phyloP scores from a whole-genome alignment of 2,888 invertebrate species.

The Tenodera sinensis region DNA sequence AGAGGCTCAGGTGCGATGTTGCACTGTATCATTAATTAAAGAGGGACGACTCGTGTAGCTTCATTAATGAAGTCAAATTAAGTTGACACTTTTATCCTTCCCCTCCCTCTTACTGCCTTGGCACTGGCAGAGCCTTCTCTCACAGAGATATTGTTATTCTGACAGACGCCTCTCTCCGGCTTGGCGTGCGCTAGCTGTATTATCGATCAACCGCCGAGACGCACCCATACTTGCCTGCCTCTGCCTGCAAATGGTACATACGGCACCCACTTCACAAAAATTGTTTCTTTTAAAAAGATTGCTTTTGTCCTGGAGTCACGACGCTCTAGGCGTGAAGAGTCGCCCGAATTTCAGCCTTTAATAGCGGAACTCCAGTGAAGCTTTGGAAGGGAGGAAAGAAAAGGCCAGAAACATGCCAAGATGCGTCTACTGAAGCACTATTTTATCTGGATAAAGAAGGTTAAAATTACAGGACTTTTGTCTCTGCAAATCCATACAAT shows the following conservation, averaged over 20 bases:
- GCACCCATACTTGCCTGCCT: not conserved
- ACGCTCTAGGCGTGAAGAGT: not conserved
- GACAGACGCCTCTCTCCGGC: not conserved
- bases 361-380: not conserved
- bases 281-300: not conserved
- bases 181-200: not conserved
- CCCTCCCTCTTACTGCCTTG: not conserved
- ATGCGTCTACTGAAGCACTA: too few species aligned
- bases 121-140: not conserved
- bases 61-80: conserved; percentile 22
- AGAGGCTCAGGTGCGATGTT: conserved; percentile 1
- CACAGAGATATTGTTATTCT: not conserved
- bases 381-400: not conserved
- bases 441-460: not conserved
- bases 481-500: not conserved
- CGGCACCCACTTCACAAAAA: not conserved
- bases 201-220: not conserved
- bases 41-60: conserved; percentile 7
- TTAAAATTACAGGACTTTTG: not conserved
- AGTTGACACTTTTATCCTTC: conserved; percentile 6
- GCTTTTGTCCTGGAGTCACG: not conserved
- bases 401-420: not conserved
- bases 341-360: not conserved
- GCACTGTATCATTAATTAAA: not conserved
- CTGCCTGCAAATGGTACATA: not conserved